Evolutionary conservation across 2,888 invertebrate genomes (phyloP).

Genomic region (Sthenelais limicola): DNA sequence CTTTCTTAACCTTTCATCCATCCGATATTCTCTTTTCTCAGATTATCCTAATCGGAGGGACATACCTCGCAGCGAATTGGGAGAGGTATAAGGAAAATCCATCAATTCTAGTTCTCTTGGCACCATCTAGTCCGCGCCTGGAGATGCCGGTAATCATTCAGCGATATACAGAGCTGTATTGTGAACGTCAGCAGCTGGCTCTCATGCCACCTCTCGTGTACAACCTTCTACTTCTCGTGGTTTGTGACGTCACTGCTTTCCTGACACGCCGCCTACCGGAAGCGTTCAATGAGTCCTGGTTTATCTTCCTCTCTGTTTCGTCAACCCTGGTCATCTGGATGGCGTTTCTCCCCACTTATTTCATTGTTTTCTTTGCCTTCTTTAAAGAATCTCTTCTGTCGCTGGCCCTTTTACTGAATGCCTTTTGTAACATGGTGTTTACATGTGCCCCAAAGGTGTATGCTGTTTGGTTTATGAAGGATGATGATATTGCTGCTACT

Average conservation of each 20-base stretch:
- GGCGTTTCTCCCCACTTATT: constrained; percentile 9
- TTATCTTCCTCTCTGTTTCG: constrained; percentile 10
- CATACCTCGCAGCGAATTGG: too few relatives aligned
- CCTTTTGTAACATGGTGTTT: neutral
- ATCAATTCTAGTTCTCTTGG: too few relatives aligned
- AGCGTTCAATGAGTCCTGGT: constrained; percentile 27
- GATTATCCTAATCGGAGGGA: too few relatives aligned
- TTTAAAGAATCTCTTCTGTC: neutral
- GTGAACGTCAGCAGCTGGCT: neutral
- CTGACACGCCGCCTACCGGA: constrained; percentile 20
- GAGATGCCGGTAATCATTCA: constrained; percentile 3
- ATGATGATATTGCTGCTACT: too few relatives aligned
- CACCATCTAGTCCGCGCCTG: neutral
- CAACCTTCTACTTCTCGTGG: constrained; percentile 3
- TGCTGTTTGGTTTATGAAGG: too few relatives aligned
- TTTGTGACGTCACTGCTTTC: neutral
- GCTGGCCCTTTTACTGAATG: constrained; percentile 12
- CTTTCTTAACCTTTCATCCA: too few relatives aligned
- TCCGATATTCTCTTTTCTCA: too few relatives aligned
- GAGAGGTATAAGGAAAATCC: too few relatives aligned
- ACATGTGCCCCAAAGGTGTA: constrained; percentile 13
- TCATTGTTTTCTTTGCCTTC: constrained; percentile 19
- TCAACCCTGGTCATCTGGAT: constrained; percentile 21
- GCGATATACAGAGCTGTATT: neutral
- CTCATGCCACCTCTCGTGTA: constrained; percentile 4